Evolutionary conservation across 2,113 vertebrate genomes (phyloP).

Genomic region (Triplophysa rosa): DNA sequence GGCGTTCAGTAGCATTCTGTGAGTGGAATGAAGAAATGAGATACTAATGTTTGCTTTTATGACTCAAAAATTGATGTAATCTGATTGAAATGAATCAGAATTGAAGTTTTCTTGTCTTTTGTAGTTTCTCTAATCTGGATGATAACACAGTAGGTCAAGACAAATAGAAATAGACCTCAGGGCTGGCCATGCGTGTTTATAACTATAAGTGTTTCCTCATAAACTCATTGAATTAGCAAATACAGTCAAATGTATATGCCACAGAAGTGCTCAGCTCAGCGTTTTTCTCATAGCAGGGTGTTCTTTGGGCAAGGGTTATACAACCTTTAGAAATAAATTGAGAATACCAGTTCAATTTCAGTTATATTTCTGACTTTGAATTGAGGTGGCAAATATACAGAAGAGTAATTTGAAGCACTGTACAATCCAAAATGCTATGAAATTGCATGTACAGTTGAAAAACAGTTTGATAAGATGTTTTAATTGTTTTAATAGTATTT

Average conservation of each 20-base stretch:
- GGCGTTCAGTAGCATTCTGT: constrained; percentile 25
- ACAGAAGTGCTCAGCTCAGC: constrained; percentile 47
- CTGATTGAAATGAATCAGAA: neutral
- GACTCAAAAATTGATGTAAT: constrained; percentile 11
- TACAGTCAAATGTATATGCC: constrained; percentile 49
- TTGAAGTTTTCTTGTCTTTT: too few species aligned
- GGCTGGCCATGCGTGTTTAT: constrained; percentile 39
- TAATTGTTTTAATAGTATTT: too few species aligned
- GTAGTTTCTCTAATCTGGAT: too few species aligned
- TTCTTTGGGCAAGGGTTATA: neutral
- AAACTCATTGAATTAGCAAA: constrained; percentile 47
- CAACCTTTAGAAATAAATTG: too few species aligned
- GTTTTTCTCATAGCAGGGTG: constrained; percentile 29
- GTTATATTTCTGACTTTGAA: too few species aligned
- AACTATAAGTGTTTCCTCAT: constrained; percentile 36
- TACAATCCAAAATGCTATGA: too few species aligned
- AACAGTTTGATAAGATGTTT: too few species aligned
- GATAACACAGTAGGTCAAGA: neutral
- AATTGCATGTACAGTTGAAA: too few species aligned
- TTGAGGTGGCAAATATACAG: too few species aligned
- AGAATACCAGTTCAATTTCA: too few species aligned
- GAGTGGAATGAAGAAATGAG: constrained; percentile 8
- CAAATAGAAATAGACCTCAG: constrained; percentile 20
- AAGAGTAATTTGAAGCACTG: too few species aligned
- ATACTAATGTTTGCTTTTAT: constrained; percentile 32